A percentile compares a stretch with the other conserved stretches of the same genome.
Evolutionary conservation across 2,888 invertebrate genomes (phyloP).

Genomic region (Thereva unica): DNA sequence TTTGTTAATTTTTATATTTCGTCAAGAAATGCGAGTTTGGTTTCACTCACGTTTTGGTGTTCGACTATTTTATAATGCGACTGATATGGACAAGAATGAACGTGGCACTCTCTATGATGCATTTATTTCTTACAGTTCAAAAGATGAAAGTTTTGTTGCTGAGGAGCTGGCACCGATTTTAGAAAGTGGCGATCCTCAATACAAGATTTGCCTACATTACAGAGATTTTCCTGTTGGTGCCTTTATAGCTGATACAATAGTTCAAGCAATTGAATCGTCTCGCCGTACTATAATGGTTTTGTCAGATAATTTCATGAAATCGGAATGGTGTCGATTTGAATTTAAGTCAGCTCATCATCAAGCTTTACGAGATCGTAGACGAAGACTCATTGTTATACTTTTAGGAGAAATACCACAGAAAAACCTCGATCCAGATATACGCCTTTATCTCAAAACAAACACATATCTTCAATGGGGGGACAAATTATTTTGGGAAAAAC

Average conservation of each 20-base stretch:
- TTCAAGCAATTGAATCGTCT: slow-evolving; percentile 89
- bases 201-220: slow-evolving; percentile 88
- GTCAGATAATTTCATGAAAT: slow-evolving; percentile 91
- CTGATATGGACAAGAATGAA: slow-evolving; percentile 79
- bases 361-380: slow-evolving; percentile 81
- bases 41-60: slow-evolving; percentile 83
- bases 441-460: slow-evolving; percentile 87
- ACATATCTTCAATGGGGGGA: slow-evolving; percentile 92
- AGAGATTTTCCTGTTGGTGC: slow-evolving; percentile 87
- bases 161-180: slow-evolving; percentile 86
- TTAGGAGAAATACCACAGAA: slow-evolving; percentile 87
- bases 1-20: slow-evolving; percentile 78
- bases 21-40: slow-evolving; percentile 83
- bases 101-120: slow-evolving; percentile 91
- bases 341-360: slow-evolving; percentile 93
- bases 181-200: slow-evolving; percentile 78
- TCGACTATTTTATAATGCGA: slow-evolving; percentile 75
- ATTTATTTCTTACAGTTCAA: slow-evolving; percentile 91
- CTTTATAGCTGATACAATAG: slow-evolving; percentile 89
- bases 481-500: slow-evolving; percentile 94
- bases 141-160: slow-evolving; percentile 88
- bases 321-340: slow-evolving; percentile 94
- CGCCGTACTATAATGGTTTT: slow-evolving; percentile 88
- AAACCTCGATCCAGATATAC: slow-evolving; percentile 88
- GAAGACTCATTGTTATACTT: slow-evolving; percentile 87